These are phyloP conservation scores for Dromius quadrimaculatus DNA, from an alignment of 2,888 invertebrate species.

Conservation along the genomic window DNA sequence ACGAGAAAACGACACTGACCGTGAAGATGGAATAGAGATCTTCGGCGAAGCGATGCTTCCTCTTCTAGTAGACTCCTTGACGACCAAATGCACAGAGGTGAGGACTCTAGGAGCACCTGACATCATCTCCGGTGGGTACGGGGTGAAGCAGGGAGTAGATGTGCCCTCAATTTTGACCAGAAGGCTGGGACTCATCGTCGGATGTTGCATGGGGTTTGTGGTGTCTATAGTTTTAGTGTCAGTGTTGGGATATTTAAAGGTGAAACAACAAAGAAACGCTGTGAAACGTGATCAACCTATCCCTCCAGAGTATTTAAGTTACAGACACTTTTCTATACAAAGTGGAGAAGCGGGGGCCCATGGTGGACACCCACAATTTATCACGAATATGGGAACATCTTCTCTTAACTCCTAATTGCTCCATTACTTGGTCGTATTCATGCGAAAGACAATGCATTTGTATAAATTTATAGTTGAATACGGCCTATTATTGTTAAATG, in stretches of 20 bases:
- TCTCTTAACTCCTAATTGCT: constrained; percentile 59
- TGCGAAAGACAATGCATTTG: constrained; percentile 21
- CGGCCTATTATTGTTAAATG: constrained; percentile 34
- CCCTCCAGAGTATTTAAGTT: constrained; percentile 86
- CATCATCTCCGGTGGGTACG: constrained; percentile 71
- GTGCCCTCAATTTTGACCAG: constrained; percentile 83
- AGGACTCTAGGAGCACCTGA: constrained; percentile 80
- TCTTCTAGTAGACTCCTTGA: constrained; percentile 76
- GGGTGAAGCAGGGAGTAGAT: constrained; percentile 65
- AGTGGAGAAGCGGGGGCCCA: constrained; percentile 70
- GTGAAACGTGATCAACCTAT: constrained; percentile 79
- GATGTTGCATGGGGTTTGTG: constrained; percentile 87
- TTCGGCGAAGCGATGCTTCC: constrained; percentile 71
- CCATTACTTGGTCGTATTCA: constrained; percentile 22
- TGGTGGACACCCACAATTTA: constrained; percentile 65
- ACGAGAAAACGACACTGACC: constrained; percentile 69
- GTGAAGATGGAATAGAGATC: constrained; percentile 65
- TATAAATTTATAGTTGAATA: constrained; percentile 16
- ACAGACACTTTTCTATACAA: constrained; percentile 79
- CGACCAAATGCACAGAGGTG: constrained; percentile 82
- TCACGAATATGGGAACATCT: constrained; percentile 65
- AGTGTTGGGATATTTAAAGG: constrained; percentile 86
- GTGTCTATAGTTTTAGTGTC: constrained; percentile 87
- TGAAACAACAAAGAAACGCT: constrained; percentile 84
- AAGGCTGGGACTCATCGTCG: constrained; percentile 86